phyloP scores from a whole-genome alignment of 2,113 vertebrate genomes.

The Ailurus styani region DNA sequence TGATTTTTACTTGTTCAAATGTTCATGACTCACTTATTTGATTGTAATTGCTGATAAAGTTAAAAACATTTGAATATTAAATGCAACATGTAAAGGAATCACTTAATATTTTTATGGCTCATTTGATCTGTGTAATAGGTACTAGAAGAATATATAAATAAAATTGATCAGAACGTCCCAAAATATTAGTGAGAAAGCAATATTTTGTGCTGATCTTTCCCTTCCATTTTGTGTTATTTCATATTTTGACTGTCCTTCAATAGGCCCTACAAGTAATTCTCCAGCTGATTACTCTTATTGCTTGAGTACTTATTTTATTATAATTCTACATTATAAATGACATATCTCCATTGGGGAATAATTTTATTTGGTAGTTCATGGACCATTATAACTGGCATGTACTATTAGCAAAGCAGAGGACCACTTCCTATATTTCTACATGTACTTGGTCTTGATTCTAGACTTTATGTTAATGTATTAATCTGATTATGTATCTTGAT shows the following conservation, averaged over 20 bases:
- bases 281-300: background rate
- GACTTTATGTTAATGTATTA: background rate
- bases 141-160: background rate
- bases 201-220: background rate
- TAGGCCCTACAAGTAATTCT: background rate
- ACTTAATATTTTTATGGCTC: background rate
- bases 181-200: background rate
- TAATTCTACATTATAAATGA: conserved; percentile 7
- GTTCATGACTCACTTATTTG: background rate
- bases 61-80: background rate
- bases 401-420: background rate
- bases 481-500: background rate
- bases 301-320: background rate
- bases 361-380: background rate
- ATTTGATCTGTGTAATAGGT: background rate
- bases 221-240: background rate
- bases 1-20: background rate
- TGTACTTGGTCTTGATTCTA: background rate
- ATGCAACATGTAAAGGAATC: background rate
- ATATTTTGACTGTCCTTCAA: background rate
- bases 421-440: background rate
- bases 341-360: background rate
- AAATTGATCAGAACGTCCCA: background rate
- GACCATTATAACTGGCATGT: background rate
- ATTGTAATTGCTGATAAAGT: background rate